Conservation (phyloP, 2,797 vertebrate genomes). For the Chloroceryle amazona region DNA sequence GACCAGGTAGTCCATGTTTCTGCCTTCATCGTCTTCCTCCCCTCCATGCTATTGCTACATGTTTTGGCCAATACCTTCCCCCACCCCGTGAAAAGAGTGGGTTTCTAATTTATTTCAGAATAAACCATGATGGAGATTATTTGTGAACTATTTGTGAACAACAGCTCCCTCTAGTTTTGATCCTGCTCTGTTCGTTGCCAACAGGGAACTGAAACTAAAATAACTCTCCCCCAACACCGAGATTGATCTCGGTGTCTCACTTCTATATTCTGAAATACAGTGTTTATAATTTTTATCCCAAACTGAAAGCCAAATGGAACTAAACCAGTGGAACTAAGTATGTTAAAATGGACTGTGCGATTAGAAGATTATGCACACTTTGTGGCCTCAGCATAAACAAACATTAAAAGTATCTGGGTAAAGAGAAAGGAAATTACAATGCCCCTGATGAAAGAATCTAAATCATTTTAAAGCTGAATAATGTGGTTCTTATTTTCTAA, state of each 20-base stretch:
- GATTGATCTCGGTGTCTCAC: neutral
- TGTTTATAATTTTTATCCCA: neutral
- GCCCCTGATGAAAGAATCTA: neutral
- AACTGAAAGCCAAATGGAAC: neutral
- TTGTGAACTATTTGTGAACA: neutral
- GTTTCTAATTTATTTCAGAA: neutral
- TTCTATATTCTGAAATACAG: neutral
- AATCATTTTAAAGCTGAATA: neutral
- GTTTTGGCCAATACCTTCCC: neutral
- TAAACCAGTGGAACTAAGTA: neutral
- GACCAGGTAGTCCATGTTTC: neutral
- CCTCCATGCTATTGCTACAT: neutral
- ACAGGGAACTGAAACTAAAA: neutral
- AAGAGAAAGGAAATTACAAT: conserved; percentile 33
- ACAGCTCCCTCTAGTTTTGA: conserved; percentile 47
- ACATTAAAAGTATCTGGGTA: neutral
- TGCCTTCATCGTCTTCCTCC: neutral
- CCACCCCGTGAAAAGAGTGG: neutral
- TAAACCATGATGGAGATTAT: neutral
- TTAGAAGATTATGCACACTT: conserved; percentile 16
- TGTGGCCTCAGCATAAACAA: neutral
- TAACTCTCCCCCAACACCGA: neutral
- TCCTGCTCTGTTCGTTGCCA: neutral
- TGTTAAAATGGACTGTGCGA: conserved; percentile 8
- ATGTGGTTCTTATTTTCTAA: neutral